Evolutionary conservation across 1,140 invertebrate genomes (phyloP).

Genomic region (Lethrus apterus): DNA sequence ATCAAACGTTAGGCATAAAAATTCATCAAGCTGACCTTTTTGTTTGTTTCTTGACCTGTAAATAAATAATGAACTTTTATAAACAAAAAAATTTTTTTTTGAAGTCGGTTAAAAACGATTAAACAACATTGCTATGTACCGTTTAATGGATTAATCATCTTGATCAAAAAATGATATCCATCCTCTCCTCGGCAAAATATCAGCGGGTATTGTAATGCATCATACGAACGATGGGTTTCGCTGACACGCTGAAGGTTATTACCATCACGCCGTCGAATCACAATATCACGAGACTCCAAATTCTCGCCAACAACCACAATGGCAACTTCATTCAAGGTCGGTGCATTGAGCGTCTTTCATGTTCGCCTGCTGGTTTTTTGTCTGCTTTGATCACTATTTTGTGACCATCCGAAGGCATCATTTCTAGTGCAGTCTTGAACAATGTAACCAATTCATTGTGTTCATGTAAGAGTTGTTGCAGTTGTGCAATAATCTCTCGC

Average conservation of each 20-base stretch:
- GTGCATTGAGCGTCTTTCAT: slow-evolving; percentile 41
- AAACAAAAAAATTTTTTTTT: slow-evolving; percentile 3
- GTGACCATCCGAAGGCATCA: slow-evolving; percentile 38
- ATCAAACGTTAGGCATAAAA: slow-evolving; percentile 38
- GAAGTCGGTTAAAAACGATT: slow-evolving; percentile 7
- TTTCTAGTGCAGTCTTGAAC: slow-evolving; percentile 39
- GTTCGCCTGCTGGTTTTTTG: slow-evolving; percentile 35
- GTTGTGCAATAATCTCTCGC: slow-evolving; percentile 32
- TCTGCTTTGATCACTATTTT: slow-evolving; percentile 40
- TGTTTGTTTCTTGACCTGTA: slow-evolving; percentile 29
- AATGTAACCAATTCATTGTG: slow-evolving; percentile 36
- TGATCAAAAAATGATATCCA: slow-evolving; percentile 37
- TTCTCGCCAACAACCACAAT: slow-evolving; percentile 41
- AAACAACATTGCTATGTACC: slow-evolving; percentile 13
- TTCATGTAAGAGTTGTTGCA: slow-evolving; percentile 38
- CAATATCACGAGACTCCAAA: slow-evolving; percentile 39
- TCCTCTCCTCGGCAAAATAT: slow-evolving; percentile 42
- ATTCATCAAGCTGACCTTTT: slow-evolving; percentile 30
- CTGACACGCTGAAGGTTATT: slow-evolving; percentile 23
- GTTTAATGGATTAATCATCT: slow-evolving; percentile 31
- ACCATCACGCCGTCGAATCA: slow-evolving; percentile 36
- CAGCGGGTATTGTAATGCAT: too few relatives aligned
- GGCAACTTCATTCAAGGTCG: slow-evolving; percentile 42
- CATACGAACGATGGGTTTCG: slow-evolving; percentile 23
- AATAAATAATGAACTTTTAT: slow-evolving; percentile 6